These are phyloP conservation scores for Noctuana brunneofusca DNA, from an alignment of 2,888 invertebrate genomes.

Conservation along the genomic window DNA sequence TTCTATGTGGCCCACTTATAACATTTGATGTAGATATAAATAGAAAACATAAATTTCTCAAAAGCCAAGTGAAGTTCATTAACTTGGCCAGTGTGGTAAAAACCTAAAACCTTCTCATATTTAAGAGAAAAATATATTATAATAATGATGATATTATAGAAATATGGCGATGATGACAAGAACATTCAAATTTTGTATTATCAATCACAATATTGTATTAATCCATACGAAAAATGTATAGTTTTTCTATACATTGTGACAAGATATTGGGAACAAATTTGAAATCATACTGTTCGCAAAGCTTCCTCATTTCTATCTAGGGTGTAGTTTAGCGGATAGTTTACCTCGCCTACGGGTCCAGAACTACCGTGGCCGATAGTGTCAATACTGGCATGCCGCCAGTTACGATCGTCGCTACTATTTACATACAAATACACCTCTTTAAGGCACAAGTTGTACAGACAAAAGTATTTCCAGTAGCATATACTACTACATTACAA, in stretches of 20 bases:
- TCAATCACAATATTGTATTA: too few species aligned
- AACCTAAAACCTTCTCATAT: too few species aligned
- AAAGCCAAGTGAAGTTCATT: too few species aligned
- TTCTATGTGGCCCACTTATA: too few species aligned
- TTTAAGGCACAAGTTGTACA: background rate
- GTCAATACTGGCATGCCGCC: slow-evolving; percentile 13
- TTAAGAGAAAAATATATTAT: too few species aligned
- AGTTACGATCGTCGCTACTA: slow-evolving; percentile 8
- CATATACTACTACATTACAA: background rate
- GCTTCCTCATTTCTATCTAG: background rate
- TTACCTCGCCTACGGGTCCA: slow-evolving; percentile 5
- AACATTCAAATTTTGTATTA: too few species aligned
- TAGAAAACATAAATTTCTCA: too few species aligned
- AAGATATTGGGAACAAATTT: background rate
- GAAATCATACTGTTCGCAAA: background rate
- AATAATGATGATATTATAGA: too few species aligned
- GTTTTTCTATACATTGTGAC: background rate
- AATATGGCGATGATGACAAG: too few species aligned
- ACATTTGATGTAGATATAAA: too few species aligned
- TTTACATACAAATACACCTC: slow-evolving; percentile 21
- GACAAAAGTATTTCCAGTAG: background rate
- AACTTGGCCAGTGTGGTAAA: too few species aligned
- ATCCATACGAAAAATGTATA: too few species aligned
- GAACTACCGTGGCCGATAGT: slow-evolving; percentile 3
- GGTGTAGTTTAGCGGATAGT: background rate